Base-by-base conservation (phyloP, 2,113 vertebrate species). In the Epinephelus fuscoguttatus region DNA sequence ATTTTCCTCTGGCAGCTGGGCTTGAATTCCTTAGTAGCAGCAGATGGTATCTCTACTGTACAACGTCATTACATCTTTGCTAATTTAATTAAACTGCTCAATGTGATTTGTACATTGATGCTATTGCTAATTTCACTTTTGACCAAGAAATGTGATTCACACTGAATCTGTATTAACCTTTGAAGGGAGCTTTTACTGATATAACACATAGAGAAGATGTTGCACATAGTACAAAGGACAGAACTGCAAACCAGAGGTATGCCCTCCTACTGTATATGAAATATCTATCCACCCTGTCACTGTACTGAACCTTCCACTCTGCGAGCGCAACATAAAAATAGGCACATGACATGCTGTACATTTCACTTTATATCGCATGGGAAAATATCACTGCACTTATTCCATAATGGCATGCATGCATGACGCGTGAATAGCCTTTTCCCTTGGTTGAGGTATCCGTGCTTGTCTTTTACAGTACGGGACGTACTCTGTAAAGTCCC, bases 401-500 rank as follows among this genome's bases (percentile, higher is more conserved):
- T 64, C 69, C 45, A 56, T 80, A 78, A 81, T 25, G 61, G 70
- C 73, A 50, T 53, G 10, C 1, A 6, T 37, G 73, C 42, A 37
- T 75, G 73, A 52, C 1, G n/a, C n/a, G 8, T 75, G 47, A 69
- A 75, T 45, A 62, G 72, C 27, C 21, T 71, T 68, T n/a, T 67
- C 30, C 30, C 47, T 50, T 7, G 25, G 68, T 15, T 59, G 49
- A 60, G 17, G 45, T 74, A 57, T 55, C n/a, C 27, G 1, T 55
- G 71, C 72, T 70, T 75, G 63, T 81, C 21, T 69, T 71, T 71
- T 23, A 68, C 60, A 60, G 72, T 71, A 78, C 50, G 84, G 73
- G 78, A 86, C 49, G 4, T 70, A 23, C n/a, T 84, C 74, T 57
- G 23, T 70, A 57, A 80, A 80, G 56, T 69, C 77, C 79, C 83